These are phyloP conservation scores for Bryconaethiops microstoma DNA, from an alignment of 2,797 vertebrate genomes.

Conservation along the genomic window DNA sequence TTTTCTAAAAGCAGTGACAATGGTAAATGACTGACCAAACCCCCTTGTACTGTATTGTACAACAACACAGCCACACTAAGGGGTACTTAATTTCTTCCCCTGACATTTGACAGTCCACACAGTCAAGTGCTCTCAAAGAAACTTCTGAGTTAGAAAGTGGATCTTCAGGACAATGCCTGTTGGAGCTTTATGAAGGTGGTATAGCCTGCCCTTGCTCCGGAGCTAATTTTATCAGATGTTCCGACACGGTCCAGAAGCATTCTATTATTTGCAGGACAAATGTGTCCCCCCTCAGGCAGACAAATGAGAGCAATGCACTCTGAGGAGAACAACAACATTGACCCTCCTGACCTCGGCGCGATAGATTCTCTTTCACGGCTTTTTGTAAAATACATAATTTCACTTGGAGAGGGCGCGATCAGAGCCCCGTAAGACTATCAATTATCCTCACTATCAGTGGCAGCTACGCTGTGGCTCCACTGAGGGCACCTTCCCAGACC, in stretches of 20 bases:
- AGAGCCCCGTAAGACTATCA: slow-evolving; percentile 62
- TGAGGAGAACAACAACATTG: slow-evolving; percentile 71
- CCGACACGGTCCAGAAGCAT: slow-evolving; percentile 63
- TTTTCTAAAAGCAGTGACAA: background rate
- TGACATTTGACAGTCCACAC: slow-evolving; percentile 7
- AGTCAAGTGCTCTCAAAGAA: slow-evolving; percentile 26
- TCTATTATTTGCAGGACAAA: slow-evolving; percentile 67
- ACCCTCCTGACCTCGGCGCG: slow-evolving; percentile 65
- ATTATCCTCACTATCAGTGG: slow-evolving; percentile 60
- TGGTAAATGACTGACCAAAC: slow-evolving; percentile 22
- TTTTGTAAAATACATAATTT: slow-evolving; percentile 60
- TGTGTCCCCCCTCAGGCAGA: slow-evolving; percentile 68
- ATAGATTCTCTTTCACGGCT: slow-evolving; percentile 65
- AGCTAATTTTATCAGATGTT: slow-evolving; percentile 75
- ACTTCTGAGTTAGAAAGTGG: slow-evolving; percentile 60
- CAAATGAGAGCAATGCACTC: slow-evolving; percentile 70
- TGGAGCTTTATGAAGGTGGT: slow-evolving; percentile 64
- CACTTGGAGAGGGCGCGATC: slow-evolving; percentile 58
- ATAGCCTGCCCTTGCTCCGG: slow-evolving; percentile 65
- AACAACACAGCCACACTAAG: background rate
- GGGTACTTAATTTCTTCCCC: background rate
- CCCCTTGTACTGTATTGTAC: slow-evolving; percentile 2
- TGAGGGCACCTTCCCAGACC: slow-evolving; percentile 54
- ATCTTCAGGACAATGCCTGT: slow-evolving; percentile 58
- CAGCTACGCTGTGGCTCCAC: slow-evolving; percentile 62